Percentiles rank a stretch among this genome's conserved stretches.
phyloP scores from a whole-genome alignment of 2,113 vertebrate species.

The Corythornis madagascariensis region DNA sequence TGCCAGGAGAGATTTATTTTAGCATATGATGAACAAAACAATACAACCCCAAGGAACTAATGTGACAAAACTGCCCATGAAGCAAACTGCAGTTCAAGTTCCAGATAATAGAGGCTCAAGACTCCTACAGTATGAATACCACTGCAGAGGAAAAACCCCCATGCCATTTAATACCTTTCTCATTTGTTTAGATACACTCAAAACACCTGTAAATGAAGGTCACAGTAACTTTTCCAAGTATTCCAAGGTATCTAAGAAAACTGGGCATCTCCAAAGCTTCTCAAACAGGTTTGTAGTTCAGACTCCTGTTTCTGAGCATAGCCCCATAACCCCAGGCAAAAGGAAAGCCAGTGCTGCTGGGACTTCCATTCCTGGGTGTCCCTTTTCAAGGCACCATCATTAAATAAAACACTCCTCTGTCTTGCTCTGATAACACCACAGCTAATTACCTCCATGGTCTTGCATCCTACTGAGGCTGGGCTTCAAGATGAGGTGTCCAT shows the following conservation, averaged over 20 bases:
- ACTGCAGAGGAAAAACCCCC: neutral
- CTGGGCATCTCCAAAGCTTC: neutral
- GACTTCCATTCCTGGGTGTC: neutral
- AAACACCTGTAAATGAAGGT: neutral
- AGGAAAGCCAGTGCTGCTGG: neutral
- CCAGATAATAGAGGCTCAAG: neutral
- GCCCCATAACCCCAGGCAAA: accelerated
- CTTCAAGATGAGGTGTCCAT: accelerated
- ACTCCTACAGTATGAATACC: neutral
- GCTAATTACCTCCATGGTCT: neutral
- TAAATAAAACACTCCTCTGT: too few species aligned
- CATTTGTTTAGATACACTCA: neutral
- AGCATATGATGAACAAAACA: conserved; percentile 38
- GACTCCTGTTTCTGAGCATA: neutral
- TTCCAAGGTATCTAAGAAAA: neutral
- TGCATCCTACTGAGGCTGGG: neutral
- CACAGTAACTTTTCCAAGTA: neutral
- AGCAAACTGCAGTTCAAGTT: neutral
- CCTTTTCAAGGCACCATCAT: neutral
- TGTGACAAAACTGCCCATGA: neutral
- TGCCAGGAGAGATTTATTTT: conserved; percentile 35
- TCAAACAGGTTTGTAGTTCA: accelerated
- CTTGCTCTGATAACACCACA: neutral
- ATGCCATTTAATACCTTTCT: neutral
- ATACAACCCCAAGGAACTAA: neutral